Percentiles rank a stretch among this genome's conserved stretches.
These are phyloP conservation scores for Malurus leucopterus DNA, from an alignment of 2,797 vertebrate species.

Conservation along the genomic window DNA sequence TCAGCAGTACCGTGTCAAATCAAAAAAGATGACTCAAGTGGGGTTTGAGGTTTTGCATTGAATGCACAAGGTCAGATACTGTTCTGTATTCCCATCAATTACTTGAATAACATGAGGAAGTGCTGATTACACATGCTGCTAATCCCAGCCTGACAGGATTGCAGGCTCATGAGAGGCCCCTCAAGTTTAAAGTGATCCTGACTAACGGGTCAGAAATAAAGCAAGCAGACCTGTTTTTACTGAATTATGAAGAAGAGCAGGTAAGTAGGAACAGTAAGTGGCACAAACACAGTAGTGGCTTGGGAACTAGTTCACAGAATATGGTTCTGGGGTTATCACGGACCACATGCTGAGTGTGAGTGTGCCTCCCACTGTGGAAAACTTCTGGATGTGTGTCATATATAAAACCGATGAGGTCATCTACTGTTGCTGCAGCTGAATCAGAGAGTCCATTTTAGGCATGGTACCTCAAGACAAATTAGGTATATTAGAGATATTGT, in stretches of 20 bases:
- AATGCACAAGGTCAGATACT: neutral
- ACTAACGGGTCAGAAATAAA: neutral
- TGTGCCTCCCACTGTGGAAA: neutral
- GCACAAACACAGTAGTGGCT: neutral
- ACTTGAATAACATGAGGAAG: accelerated
- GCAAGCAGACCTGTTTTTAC: neutral
- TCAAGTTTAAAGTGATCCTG: neutral
- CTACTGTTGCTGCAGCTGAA: neutral
- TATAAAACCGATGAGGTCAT: neutral
- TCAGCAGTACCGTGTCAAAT: neutral
- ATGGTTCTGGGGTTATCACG: neutral
- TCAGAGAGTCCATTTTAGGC: neutral
- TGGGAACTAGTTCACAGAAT: neutral
- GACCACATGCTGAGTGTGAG: neutral
- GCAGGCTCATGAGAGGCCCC: neutral
- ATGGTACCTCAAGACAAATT: neutral
- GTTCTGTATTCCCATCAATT: neutral
- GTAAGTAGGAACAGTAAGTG: neutral
- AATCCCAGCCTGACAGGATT: neutral
- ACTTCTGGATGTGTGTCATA: neutral
- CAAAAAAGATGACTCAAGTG: neutral
- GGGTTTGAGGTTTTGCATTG: neutral
- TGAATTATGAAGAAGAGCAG: neutral
- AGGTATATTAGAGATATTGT: neutral
- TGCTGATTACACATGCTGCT: neutral